Evolutionary conservation across 1,140 invertebrate species (phyloP).

Genomic region (Sminthurinus signatus): DNA sequence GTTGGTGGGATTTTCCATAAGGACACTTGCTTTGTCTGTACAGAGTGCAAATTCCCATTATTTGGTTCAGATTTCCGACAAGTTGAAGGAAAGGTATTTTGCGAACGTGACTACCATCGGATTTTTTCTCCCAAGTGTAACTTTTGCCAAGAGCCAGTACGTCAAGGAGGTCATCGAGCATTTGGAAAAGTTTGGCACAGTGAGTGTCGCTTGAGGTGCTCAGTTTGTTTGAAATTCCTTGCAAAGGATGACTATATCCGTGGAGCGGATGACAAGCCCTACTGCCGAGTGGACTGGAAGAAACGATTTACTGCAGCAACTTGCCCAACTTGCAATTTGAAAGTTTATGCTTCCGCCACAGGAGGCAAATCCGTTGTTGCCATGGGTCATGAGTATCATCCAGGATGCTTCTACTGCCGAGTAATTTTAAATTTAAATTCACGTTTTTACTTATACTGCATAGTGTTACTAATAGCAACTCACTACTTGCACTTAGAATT

Average conservation of each 20-base stretch:
- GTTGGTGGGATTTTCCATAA: slow-evolving; percentile 75
- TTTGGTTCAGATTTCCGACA: slow-evolving; percentile 68
- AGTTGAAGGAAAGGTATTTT: slow-evolving; percentile 60
- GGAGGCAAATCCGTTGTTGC: slow-evolving; percentile 57
- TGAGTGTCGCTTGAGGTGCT: slow-evolving; percentile 51
- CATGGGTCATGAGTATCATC: slow-evolving; percentile 61
- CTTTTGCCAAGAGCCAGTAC: slow-evolving; percentile 56
- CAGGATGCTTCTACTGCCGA: slow-evolving; percentile 51
- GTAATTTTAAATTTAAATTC: background rate
- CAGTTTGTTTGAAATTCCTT: slow-evolving; percentile 22
- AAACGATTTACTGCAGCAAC: slow-evolving; percentile 59
- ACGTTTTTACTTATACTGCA: background rate
- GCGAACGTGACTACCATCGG: slow-evolving; percentile 63
- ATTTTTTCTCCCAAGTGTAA: slow-evolving; percentile 63
- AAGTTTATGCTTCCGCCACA: slow-evolving; percentile 34
- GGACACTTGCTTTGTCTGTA: slow-evolving; percentile 79
- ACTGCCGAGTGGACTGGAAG: slow-evolving; percentile 65
- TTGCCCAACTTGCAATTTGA: slow-evolving; percentile 55
- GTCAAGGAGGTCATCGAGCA: slow-evolving; percentile 50
- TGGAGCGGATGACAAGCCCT: slow-evolving; percentile 54
- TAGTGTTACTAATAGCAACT: background rate
- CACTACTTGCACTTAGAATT: background rate
- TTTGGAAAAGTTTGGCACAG: slow-evolving; percentile 62
- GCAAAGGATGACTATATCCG: slow-evolving; percentile 20
- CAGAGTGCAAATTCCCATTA: slow-evolving; percentile 63